These are phyloP conservation scores for Tipula unca DNA, from an alignment of 2,888 invertebrate species.

Conservation along the genomic window DNA sequence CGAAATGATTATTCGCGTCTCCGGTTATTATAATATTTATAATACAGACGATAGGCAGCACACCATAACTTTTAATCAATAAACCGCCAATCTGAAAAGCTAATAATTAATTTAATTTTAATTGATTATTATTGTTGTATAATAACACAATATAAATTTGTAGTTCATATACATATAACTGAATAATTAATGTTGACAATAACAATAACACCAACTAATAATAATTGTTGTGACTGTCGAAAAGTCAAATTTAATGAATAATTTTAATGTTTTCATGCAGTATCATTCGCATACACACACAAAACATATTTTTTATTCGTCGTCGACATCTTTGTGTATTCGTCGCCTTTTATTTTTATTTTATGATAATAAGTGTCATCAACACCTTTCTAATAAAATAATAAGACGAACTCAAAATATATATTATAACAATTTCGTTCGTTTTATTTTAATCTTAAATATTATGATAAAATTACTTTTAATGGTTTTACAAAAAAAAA, in stretches of 20 bases:
- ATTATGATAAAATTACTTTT: constrained; percentile 14
- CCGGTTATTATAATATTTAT: too few relatives aligned
- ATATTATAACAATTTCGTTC: not conserved
- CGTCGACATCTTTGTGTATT: not conserved
- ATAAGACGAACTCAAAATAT: not conserved
- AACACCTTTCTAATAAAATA: constrained; percentile 14
- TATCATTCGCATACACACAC: not conserved
- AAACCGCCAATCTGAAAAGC: not conserved
- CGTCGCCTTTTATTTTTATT: not conserved
- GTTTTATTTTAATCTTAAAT: not conserved
- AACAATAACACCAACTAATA: not conserved
- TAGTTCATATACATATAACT: not conserved
- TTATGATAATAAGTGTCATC: constrained; percentile 8
- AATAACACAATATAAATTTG: not conserved
- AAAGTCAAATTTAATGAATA: not conserved
- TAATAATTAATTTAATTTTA: not conserved
- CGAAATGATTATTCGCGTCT: not conserved
- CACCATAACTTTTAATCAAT: not conserved
- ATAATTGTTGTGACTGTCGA: not conserved
- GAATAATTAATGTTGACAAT: not conserved
- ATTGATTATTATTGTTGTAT: not conserved
- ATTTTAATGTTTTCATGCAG: not conserved
- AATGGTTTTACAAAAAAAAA: not conserved
- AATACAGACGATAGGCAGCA: not conserved
- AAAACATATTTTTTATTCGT: not conserved